Conservation (phyloP, 2,888 invertebrate genomes). For the Eugnorisma glareosa region DNA sequence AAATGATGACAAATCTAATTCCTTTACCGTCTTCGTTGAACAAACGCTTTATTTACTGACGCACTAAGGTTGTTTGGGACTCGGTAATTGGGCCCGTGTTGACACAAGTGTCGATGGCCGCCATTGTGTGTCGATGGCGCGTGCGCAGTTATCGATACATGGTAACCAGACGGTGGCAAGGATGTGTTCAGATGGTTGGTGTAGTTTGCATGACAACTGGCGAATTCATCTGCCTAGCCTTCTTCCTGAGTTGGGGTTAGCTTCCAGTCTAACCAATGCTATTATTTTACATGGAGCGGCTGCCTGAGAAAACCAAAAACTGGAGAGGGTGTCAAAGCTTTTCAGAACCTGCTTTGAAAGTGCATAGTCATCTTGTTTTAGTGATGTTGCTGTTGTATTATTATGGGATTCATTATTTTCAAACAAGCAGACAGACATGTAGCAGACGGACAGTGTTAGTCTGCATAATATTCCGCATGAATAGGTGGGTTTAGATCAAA, state of each 20-base stretch:
- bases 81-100: constrained; percentile 55
- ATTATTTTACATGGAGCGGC: not conserved
- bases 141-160: constrained; percentile 63
- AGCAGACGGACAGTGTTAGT: not conserved
- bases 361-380: not conserved
- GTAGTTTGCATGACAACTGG: constrained; percentile 22
- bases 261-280: not conserved
- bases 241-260: not conserved
- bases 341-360: not conserved
- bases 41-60: constrained; percentile 48
- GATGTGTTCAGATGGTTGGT: constrained; percentile 31
- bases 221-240: not conserved
- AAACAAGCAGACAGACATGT: not conserved
- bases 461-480: not conserved
- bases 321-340: not conserved
- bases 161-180: constrained; percentile 49
- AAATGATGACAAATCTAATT: constrained; percentile 9
- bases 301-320: not conserved
- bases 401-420: not conserved
- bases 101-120: constrained; percentile 61
- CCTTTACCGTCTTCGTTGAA: constrained; percentile 10
- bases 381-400: not conserved
- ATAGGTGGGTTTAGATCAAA: not conserved
- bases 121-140: constrained; percentile 59
- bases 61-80: constrained; percentile 45